Evolutionary conservation across 2,888 invertebrate genomes (phyloP).

Genomic region (Graphium colonna): DNA sequence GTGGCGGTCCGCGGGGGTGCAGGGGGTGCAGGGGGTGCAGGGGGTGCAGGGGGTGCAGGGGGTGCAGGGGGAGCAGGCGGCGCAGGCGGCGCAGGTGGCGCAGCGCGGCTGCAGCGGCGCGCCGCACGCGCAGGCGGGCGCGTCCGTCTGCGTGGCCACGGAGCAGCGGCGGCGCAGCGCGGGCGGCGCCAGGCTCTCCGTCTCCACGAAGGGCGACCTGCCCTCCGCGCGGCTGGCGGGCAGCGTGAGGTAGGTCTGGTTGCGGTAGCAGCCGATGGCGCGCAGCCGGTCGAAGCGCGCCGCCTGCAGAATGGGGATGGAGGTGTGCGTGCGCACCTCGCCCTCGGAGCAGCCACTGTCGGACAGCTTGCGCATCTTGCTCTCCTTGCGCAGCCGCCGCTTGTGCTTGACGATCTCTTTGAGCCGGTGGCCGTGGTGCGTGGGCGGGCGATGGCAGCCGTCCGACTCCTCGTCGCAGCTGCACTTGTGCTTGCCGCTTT

Average conservation of each 20-base stretch:
- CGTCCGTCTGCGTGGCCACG: slow-evolving; percentile 67
- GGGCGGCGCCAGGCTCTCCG: slow-evolving; percentile 45
- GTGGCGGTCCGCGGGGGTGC: slow-evolving; percentile 57
- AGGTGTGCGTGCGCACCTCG: slow-evolving; percentile 58
- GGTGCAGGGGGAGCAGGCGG: slow-evolving; percentile 45
- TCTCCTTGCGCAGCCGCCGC: slow-evolving; percentile 65
- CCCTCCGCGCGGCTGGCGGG: slow-evolving; percentile 63
- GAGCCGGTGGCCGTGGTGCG: slow-evolving; percentile 58
- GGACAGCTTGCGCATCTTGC: slow-evolving; percentile 59
- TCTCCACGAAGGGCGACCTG: slow-evolving; percentile 59
- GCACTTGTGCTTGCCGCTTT: slow-evolving; percentile 89
- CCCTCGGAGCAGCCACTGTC: slow-evolving; percentile 72
- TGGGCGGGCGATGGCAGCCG: slow-evolving; percentile 46
- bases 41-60: no score
- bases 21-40: no score
- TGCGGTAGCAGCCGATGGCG: slow-evolving; percentile 70
- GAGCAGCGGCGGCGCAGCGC: slow-evolving; percentile 60
- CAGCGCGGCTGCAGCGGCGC: slow-evolving; percentile 47
- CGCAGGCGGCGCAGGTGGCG: slow-evolving; percentile 49
- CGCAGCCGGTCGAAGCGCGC: slow-evolving; percentile 69
- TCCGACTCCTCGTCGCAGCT: slow-evolving; percentile 86
- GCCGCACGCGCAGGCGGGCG: slow-evolving; percentile 61
- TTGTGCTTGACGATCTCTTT: slow-evolving; percentile 76
- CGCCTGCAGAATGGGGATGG: slow-evolving; percentile 73
- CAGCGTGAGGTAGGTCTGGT: slow-evolving; percentile 68